phyloP scores from a whole-genome alignment of 2,888 invertebrate species.

The Apoda limacodes region DNA sequence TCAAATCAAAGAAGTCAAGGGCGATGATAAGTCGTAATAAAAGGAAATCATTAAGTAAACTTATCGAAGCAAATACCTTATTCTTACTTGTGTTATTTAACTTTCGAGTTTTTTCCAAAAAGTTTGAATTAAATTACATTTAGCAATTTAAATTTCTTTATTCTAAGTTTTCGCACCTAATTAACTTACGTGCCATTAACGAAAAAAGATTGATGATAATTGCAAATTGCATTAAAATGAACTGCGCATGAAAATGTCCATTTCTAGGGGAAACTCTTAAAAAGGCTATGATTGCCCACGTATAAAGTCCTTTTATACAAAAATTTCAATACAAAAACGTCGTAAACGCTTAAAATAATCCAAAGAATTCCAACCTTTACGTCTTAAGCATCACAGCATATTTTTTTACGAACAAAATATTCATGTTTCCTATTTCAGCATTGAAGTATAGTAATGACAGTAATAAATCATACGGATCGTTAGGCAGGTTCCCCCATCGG shows the following conservation, averaged over 20 bases:
- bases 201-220: too few relatives aligned
- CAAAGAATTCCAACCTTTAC: slow-evolving; percentile 15
- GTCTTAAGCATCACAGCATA: too few relatives aligned
- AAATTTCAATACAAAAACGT: slow-evolving; percentile 19
- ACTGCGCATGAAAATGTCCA: slow-evolving; percentile 25
- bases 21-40: too few relatives aligned
- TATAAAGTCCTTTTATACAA: slow-evolving; percentile 31
- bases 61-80: too few relatives aligned
- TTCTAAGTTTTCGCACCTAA: background rate
- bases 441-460: slow-evolving; percentile 53
- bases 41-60: too few relatives aligned
- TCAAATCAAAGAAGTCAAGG: too few relatives aligned
- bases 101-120: too few relatives aligned
- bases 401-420: too few relatives aligned
- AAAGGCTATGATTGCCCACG: slow-evolving; percentile 47
- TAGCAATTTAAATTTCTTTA: too few relatives aligned
- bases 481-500: slow-evolving; percentile 56
- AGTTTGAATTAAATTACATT: slow-evolving; percentile 4
- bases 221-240: too few relatives aligned
- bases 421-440: slow-evolving; percentile 41
- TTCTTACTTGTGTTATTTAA: too few relatives aligned
- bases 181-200: background rate
- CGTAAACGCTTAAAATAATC: slow-evolving; percentile 2
- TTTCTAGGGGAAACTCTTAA: slow-evolving; percentile 36
- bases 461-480: slow-evolving; percentile 70